A percentile compares a stretch with the other conserved stretches of the same genome.
phyloP scores from a whole-genome alignment of 64 coral and sea anemone genomes.

The Catalaphyllia jardinei region DNA sequence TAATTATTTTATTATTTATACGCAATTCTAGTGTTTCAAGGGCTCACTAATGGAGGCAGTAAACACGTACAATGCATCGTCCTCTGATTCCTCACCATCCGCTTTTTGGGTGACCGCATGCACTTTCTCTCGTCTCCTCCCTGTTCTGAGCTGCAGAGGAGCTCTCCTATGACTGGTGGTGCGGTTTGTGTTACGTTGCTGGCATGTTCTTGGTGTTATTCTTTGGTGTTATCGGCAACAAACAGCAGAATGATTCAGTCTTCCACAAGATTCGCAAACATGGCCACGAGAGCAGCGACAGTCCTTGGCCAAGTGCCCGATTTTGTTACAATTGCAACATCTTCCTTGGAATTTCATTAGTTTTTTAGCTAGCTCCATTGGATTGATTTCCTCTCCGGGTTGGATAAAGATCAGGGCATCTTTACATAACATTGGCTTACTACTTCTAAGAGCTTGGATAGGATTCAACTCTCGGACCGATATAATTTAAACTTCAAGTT shows the following conservation, averaged over 20 bases:
- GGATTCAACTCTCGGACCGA: background rate
- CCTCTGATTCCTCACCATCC: background rate
- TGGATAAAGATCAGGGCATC: background rate
- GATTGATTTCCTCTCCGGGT: slow-evolving; percentile 1
- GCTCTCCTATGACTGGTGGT: background rate
- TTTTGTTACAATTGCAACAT: slow-evolving; percentile 34
- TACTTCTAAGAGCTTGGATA: slow-evolving; percentile 29
- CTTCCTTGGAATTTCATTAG: slow-evolving; percentile 39
- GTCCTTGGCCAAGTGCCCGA: slow-evolving; percentile 38
- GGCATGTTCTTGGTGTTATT: background rate
- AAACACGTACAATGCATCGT: no score
- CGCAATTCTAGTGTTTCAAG: no score
- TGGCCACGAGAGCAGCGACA: slow-evolving; percentile 48
- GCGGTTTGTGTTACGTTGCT: background rate
- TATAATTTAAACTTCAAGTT: slow-evolving; percentile 52
- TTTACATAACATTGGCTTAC: slow-evolving; percentile 15
- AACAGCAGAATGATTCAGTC: slow-evolving; percentile 30
- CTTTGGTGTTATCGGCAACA: slow-evolving; percentile 10
- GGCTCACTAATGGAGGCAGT: no score
- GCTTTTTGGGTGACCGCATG: background rate
- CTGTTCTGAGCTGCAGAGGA: background rate
- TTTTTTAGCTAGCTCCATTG: background rate
- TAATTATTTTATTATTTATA: no score
- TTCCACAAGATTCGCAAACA: slow-evolving; percentile 31
- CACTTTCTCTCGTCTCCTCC: background rate